Conservation (phyloP, 2,797 vertebrate genomes). For the Urosaurus nigricauda region DNA sequence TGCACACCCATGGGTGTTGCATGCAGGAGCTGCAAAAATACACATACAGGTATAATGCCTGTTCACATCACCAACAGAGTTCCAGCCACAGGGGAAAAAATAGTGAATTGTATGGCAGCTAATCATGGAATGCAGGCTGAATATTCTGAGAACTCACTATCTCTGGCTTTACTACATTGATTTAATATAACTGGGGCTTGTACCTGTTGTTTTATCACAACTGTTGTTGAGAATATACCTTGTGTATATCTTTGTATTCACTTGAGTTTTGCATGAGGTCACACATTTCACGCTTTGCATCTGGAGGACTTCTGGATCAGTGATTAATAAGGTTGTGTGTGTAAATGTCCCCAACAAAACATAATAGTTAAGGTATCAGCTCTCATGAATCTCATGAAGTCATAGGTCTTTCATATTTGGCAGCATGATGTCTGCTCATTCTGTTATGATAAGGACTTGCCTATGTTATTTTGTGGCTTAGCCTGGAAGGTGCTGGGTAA, state of each 20-base stretch:
- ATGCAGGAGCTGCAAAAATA: no score
- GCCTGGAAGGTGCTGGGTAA: background rate
- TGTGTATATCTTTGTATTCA: background rate
- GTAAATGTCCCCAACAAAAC: no score
- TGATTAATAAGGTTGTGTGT: background rate
- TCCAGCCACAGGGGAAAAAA: no score
- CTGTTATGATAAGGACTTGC: no score
- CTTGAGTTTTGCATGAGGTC: background rate
- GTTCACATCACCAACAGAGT: no score
- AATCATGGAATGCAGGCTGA: no score
- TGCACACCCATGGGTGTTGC: no score
- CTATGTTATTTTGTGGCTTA: background rate
- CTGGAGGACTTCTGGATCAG: background rate
- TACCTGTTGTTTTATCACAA: background rate
- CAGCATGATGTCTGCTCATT: background rate
- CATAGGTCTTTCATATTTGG: no score
- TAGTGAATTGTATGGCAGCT: no score
- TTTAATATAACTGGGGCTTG: background rate
- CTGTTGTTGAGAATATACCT: background rate
- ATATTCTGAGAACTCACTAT: background rate
- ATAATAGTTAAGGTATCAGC: no score
- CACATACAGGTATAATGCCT: no score
- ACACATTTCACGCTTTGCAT: background rate
- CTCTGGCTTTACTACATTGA: background rate
- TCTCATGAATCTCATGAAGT: no score